Evolutionary conservation across 2,888 invertebrate species (phyloP).

Genomic region (Lamellibrachia satsuma): DNA sequence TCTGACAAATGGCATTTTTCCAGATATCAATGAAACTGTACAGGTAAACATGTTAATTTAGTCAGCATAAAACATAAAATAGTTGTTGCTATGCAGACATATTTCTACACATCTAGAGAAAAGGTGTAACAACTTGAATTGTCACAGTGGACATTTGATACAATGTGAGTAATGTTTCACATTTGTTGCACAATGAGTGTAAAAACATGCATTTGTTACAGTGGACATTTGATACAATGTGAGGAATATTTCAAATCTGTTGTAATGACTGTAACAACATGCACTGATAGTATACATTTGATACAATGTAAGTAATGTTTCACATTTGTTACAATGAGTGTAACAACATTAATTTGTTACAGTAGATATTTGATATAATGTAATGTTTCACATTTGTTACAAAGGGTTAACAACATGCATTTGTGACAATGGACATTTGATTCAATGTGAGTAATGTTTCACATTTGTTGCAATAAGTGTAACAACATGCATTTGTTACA

Average conservation of each 20-base stretch:
- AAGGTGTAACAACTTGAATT: background rate
- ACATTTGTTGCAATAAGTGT: background rate
- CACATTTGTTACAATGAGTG: background rate
- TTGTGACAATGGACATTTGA: background rate
- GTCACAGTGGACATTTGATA: background rate
- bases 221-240: background rate
- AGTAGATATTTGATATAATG: background rate
- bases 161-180: background rate
- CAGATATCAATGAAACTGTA: no score
- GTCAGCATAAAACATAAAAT: no score
- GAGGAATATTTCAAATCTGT: background rate
- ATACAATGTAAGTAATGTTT: background rate
- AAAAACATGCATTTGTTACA: background rate
- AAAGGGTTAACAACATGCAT: background rate
- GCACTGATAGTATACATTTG: background rate
- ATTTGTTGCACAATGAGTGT: background rate
- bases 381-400: background rate
- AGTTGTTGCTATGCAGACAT: no score
- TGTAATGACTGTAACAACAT: background rate
- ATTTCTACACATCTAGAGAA: no score
- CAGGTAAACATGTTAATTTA: no score
- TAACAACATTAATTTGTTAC: background rate
- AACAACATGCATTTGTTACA: background rate
- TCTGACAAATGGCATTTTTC: no score
- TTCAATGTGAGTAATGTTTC: background rate